Evolutionary conservation across 2,113 vertebrate species (phyloP).

Genomic region (Alethe castanea): DNA sequence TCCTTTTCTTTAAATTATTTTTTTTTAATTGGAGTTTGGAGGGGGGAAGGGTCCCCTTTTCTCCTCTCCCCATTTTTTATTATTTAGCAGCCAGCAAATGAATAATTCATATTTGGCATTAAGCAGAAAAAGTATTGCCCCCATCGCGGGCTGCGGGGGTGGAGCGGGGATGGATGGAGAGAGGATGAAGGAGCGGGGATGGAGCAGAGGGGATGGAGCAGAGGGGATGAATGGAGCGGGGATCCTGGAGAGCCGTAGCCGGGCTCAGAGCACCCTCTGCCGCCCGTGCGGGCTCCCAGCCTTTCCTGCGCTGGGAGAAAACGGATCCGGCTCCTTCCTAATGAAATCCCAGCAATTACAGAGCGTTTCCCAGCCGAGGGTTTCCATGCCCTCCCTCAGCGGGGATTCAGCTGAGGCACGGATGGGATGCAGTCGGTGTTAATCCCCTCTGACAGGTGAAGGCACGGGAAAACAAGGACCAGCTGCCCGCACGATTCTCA

Average conservation of each 20-base stretch:
- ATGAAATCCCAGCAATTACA: not conserved
- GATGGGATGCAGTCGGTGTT: not conserved
- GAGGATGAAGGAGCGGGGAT: no score
- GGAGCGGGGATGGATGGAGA: not conserved
- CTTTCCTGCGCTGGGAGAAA: accelerated
- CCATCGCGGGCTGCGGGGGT: accelerated
- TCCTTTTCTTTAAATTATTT: not conserved
- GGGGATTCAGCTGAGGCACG: not conserved
- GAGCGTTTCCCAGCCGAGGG: not conserved
- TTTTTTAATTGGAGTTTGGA: not conserved
- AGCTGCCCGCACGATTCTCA: not conserved
- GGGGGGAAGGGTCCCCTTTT: not conserved
- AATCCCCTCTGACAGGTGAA: not conserved
- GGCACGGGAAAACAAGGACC: not conserved
- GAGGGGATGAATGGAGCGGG: not conserved
- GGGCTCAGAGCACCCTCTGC: slow-evolving; percentile 58
- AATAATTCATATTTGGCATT: not conserved
- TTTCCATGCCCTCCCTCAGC: not conserved
- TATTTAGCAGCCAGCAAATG: not conserved
- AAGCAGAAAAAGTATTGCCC: not conserved
- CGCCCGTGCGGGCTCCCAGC: not conserved
- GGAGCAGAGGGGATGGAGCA: not conserved
- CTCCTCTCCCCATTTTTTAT: not conserved
- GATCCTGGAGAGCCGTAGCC: not conserved
- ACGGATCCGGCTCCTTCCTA: accelerated